Base-by-base conservation (phyloP, 2,797 vertebrate genomes). In the Gallirallus australis region DNA sequence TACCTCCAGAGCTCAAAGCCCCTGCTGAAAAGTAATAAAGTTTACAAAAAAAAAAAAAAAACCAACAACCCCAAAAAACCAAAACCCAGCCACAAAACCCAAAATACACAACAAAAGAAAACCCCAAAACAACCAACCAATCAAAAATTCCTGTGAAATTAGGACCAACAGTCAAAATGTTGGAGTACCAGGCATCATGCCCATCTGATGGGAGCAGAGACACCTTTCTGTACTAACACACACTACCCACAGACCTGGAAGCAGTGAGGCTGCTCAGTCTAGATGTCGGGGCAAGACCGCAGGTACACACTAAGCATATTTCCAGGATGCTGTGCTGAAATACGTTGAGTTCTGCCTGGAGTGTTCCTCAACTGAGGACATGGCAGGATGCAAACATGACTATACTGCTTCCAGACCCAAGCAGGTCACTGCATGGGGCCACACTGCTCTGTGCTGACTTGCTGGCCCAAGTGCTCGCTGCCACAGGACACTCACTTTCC, bases 191-290 rank as follows among this genome's bases (percentile, higher is more conserved):
- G 33, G n/a, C 21, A 56, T 1, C 21, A 56, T 1, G 14, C 15
- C 12, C 24, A 39, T 3, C 4, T 11, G 20, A 7, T 0, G 20
- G 25, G 42, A 30, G 28, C 72, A 89, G 65, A 63, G 11, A 47
- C 37, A 40, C 6, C 13, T 20, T 25, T n/a, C 16, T 0, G 1
- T 25, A 71, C 0, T 19, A 56, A 31, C 31, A 64, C 56, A 24
- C 6, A 8, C 30, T 31, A 54, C 56, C 20, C 53, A 71, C 23
- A 40, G 75, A 64, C n/a, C 40, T 40, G 33, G 45, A 76, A 64
- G 65, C 65, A n/a, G 42, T 10, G 15, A 27, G 15, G 60, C 14
- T 54, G 45, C 21, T 28, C 33, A 45, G n/a, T 18, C 54, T 45
- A 64, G 48, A 19, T 27, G 56, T 15, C 39, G n/a, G 31, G 19